Evolutionary conservation across 2,888 invertebrate genomes (phyloP).

Genomic region (Acrocyrtus sp.): DNA sequence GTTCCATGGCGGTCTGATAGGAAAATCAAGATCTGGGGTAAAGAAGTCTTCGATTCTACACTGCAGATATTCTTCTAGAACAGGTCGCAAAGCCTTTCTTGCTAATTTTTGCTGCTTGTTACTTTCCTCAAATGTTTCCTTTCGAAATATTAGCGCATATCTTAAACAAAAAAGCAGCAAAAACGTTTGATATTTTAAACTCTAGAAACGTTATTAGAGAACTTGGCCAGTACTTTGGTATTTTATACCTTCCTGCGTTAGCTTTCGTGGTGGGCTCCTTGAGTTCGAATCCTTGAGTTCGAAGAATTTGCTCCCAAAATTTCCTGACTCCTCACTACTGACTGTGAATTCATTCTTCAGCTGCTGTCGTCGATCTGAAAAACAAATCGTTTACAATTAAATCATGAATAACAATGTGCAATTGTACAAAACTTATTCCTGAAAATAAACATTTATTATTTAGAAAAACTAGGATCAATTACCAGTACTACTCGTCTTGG

Average conservation of each 20-base stretch:
- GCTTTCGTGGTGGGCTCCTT: conserved; percentile 37
- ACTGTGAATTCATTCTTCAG: conserved; percentile 25
- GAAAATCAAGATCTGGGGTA: conserved; percentile 77
- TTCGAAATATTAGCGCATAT: conserved; percentile 85
- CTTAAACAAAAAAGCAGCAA: conserved; percentile 60
- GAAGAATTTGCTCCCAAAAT: conserved; percentile 45
- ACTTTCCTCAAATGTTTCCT: conserved; percentile 81
- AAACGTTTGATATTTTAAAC: neutral
- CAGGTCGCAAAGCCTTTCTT: conserved; percentile 70
- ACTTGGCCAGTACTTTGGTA: neutral
- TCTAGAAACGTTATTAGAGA: neutral
- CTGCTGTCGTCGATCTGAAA: neutral
- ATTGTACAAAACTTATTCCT: too few relatives aligned
- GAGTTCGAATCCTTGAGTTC: too few relatives aligned
- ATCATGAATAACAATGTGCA: too few relatives aligned
- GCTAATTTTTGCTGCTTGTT: conserved; percentile 76
- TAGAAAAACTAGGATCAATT: too few relatives aligned
- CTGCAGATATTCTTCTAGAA: conserved; percentile 75
- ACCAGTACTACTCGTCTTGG: too few relatives aligned
- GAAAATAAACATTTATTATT: too few relatives aligned
- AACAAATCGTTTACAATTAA: too few relatives aligned
- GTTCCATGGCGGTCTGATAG: conserved; percentile 87
- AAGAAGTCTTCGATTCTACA: conserved; percentile 76
- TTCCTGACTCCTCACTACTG: conserved; percentile 18
- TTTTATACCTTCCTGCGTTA: conserved; percentile 50